Evolutionary conservation across 2,888 invertebrate species (phyloP), one percentile per base, ranked within the genome.

Genomic region (Hirtodrosophila alboralis): DNA sequence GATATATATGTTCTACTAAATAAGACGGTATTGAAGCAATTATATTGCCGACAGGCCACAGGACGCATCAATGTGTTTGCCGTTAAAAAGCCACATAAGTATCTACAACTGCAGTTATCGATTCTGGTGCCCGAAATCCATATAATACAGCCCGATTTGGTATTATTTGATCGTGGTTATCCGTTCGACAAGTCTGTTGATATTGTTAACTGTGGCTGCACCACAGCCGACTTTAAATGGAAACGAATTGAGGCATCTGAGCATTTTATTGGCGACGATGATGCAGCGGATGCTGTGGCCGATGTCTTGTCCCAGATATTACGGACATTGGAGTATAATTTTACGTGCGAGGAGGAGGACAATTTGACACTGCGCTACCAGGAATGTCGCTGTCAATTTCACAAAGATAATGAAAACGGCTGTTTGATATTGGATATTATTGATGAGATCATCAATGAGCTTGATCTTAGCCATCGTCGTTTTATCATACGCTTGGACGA

Each of bases 251-350:
- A 78, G 1, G 76, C 81, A 6, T 23, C 13, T 0, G 71, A 73
- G 1, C 21, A 37, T 0, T 87, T 53, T 21, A 23, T 87, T 2
- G 77, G 68, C 5, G 61, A 38, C 23, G 69, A 88, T 8, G 70
- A 89, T 58, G 14, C 66, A 0, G 14, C 13, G 0, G 81, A 81
- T 48, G 53, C 75, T 2, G 78, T 80, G 3, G 60, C 61, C 3
- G 75, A 89, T 3, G 44, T 89, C 2, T 65, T 89, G 0, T 87
- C 87, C 23, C 78, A 89, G 10, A 72, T 88, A 4, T 21, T 89
- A 2, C 65, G 61, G 4, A 87, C 67, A 34, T 51, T 88, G 3
- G 88, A 89, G 16, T 74, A 83, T 38, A 63, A 86, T n/a, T 61
- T 73, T 3, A 72, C 64, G 5, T 70, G 71, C 23, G 66, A 71